Evolutionary conservation across 2,888 invertebrate species (phyloP), one percentile per base, ranked within the genome.

Genomic region (Cephus rjabovi): DNA sequence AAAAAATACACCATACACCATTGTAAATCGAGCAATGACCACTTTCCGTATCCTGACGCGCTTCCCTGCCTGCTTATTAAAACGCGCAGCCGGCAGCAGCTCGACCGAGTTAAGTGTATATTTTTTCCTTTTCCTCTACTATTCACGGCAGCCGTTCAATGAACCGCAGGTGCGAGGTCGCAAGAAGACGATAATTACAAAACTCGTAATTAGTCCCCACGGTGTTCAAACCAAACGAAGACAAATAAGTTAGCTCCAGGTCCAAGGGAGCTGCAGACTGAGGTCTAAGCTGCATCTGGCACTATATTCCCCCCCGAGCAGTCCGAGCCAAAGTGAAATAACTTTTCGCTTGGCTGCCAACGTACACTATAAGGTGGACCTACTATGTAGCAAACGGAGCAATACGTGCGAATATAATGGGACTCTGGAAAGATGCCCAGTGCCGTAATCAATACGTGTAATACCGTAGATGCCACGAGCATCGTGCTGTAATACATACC

Each of bases 91-190:
- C 71, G 71, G 71, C 31, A 71, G 71, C 31, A 71, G 71, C 34
- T n/a, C 31, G 34, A 23, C 34, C 71, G 23, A 31, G 71, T 34
- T 34, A 34, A 71, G 71, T 71, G 30, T 23, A 34, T 11, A 6
- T 56, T 9, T 56, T 23, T 56, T 56, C 4, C 2, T 40, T 40
- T 9, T 56, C 23, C 23, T 56, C 15, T 9, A 56, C 9, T 56
- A 23, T 56, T 56, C 9, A 23, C 4, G 71, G 71, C 31, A 33
- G 34, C 71, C 31, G 71, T 71, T 34, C 71, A 30, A 12, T 71
- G 71, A 71, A 71, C 71, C 71, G 30, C 71, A 34, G 30, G 71
- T 71, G 71, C 34, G 31, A 71, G 71, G 30, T 71, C 23, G 71
- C 71, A 23, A 30, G 23, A 33, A 15, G 34, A 30, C 71, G 71